phyloP scores from a whole-genome alignment of 2,113 vertebrate species.

The Scortum barcoo region DNA sequence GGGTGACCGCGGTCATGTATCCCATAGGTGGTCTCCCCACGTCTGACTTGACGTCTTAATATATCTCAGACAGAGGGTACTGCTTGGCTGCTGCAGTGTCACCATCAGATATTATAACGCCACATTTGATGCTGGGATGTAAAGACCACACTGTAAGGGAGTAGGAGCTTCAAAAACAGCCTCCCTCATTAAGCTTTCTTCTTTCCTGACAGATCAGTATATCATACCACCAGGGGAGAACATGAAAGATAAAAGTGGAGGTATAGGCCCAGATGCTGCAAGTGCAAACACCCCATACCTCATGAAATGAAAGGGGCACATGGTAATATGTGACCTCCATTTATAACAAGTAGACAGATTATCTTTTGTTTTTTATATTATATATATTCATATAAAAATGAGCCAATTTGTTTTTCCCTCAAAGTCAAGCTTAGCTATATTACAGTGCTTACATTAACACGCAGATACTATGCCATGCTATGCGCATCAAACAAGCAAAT shows the following conservation, averaged over 20 bases:
- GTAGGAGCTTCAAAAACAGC: slow-evolving; percentile 9
- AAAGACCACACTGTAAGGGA: slow-evolving; percentile 19
- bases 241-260: not conserved
- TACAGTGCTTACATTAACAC: too few relatives aligned
- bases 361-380: not conserved
- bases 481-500: too few relatives aligned
- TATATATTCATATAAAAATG: too few relatives aligned
- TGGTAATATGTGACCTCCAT: not conserved
- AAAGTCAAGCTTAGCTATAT: too few relatives aligned
- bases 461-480: too few relatives aligned
- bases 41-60: slow-evolving; percentile 66
- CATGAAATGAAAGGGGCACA: not conserved
- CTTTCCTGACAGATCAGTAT: not conserved
- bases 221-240: slow-evolving; percentile 8
- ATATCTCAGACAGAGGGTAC: slow-evolving; percentile 4
- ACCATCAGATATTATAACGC: not conserved
- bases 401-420: too few relatives aligned
- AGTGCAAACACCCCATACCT: not conserved
- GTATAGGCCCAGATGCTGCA: not conserved
- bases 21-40: slow-evolving; percentile 41
- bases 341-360: not conserved
- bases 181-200: slow-evolving; percentile 27
- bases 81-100: slow-evolving; percentile 5
- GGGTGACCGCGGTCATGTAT: slow-evolving; percentile 50
- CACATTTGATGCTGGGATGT: not conserved